These are phyloP conservation scores for Blera fallax DNA, from an alignment of 2,888 invertebrate genomes.

Conservation along the genomic window DNA sequence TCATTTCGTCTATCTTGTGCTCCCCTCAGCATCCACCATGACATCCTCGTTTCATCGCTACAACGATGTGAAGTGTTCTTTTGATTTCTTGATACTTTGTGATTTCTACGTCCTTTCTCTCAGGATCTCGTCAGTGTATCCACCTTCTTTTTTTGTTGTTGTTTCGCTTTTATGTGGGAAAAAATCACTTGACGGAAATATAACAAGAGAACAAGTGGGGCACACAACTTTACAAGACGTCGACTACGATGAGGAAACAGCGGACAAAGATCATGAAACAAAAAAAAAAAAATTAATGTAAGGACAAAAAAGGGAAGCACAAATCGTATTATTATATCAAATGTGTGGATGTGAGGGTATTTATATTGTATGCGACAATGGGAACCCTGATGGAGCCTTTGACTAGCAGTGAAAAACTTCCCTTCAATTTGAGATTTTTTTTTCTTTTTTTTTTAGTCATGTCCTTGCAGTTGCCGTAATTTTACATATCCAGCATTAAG, in stretches of 20 bases:
- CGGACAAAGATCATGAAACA: constrained; percentile 59
- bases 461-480: constrained; percentile 54
- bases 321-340: constrained; percentile 67
- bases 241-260: constrained; percentile 64
- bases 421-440: constrained; percentile 37
- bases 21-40: not conserved
- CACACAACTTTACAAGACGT: constrained; percentile 67
- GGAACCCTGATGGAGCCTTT: constrained; percentile 42
- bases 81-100: constrained; percentile 71
- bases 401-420: constrained; percentile 38
- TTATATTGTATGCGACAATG: constrained; percentile 55
- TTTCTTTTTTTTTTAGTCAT: constrained; percentile 13
- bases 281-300: constrained; percentile 18
- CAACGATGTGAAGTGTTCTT: constrained; percentile 65
- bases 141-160: constrained; percentile 51
- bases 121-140: constrained; percentile 66
- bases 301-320: constrained; percentile 60
- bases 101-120: constrained; percentile 63
- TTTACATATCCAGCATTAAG: constrained; percentile 47
- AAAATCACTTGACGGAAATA: constrained; percentile 72
- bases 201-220: constrained; percentile 70
- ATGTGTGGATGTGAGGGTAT: constrained; percentile 32
- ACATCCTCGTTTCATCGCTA: constrained; percentile 36
- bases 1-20: constrained; percentile 27
- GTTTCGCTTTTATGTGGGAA: constrained; percentile 66